These are phyloP conservation scores for Aradophagus sp. DNA, from an alignment of 1,140 invertebrate species.

Conservation along the genomic window DNA sequence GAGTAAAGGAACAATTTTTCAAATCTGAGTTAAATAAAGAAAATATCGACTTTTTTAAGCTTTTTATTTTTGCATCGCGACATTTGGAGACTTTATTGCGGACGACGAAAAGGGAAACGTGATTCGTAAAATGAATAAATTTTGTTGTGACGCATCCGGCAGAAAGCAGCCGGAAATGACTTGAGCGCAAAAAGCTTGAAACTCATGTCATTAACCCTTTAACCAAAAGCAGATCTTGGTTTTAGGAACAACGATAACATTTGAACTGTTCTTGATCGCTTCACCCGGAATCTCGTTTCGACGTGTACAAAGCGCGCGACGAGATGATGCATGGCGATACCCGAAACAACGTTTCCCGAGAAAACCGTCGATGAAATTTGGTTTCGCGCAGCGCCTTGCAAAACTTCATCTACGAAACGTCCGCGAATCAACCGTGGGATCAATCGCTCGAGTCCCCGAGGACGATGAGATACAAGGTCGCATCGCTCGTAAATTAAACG, in stretches of 20 bases:
- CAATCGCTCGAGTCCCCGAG: too few relatives aligned
- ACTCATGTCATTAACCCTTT: slow-evolving; percentile 50
- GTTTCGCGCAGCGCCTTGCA: too few relatives aligned
- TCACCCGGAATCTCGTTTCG: slow-evolving; percentile 31
- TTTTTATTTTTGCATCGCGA: too few relatives aligned
- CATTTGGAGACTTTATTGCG: too few relatives aligned
- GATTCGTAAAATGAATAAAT: too few relatives aligned
- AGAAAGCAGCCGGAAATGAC: slow-evolving; percentile 47
- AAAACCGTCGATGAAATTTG: slow-evolving; percentile 11
- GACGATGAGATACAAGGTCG: too few relatives aligned
- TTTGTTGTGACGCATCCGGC: not conserved
- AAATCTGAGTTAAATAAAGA: too few relatives aligned
- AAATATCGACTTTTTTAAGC: too few relatives aligned
- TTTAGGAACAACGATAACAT: slow-evolving; percentile 50
- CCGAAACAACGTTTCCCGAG: slow-evolving; percentile 7
- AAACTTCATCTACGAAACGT: too few relatives aligned
- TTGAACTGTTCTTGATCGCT: slow-evolving; percentile 48
- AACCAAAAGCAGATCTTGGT: slow-evolving; percentile 41
- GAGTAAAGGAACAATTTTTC: too few relatives aligned
- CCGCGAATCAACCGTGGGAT: slow-evolving; percentile 1
- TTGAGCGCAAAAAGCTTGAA: slow-evolving; percentile 46
- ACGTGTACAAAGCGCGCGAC: slow-evolving; percentile 9
- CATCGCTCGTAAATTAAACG: too few relatives aligned
- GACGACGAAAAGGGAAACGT: too few relatives aligned
- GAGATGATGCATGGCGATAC: slow-evolving; percentile 14